phyloP scores from a whole-genome alignment of 2,888 invertebrate species.

The Drosophila maculinotata region DNA sequence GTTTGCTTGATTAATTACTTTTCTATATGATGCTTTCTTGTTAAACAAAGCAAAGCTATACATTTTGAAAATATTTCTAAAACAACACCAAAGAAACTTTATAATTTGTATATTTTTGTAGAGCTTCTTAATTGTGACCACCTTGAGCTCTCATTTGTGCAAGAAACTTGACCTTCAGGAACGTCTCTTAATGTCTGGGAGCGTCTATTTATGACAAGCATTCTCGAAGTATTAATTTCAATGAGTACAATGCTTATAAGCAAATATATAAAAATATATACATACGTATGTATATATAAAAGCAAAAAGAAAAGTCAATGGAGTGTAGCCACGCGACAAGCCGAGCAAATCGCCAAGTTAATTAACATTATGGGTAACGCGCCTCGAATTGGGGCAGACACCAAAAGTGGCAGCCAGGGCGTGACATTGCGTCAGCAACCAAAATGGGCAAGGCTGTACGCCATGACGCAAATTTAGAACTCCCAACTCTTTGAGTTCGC shows the following conservation, averaged over 20 bases:
- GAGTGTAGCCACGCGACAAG: slow-evolving; percentile 71
- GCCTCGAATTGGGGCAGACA: slow-evolving; percentile 50
- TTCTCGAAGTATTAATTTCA: slow-evolving; percentile 23
- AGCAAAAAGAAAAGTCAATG: slow-evolving; percentile 50
- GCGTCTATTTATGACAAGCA: slow-evolving; percentile 12
- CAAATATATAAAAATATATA: too few relatives aligned
- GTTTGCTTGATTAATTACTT: too few relatives aligned
- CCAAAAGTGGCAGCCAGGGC: slow-evolving; percentile 64
- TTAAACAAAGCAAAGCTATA: too few relatives aligned
- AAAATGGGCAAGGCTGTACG: slow-evolving; percentile 17
- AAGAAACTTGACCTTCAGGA: slow-evolving; percentile 50
- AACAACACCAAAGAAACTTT: too few relatives aligned
- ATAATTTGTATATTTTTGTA: too few relatives aligned
- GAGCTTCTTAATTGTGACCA: too few relatives aligned
- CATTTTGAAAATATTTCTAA: too few relatives aligned
- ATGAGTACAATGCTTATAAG: not conserved
- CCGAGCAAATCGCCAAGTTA: slow-evolving; percentile 60
- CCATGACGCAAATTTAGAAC: slow-evolving; percentile 42
- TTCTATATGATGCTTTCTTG: too few relatives aligned
- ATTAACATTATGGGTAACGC: slow-evolving; percentile 71
- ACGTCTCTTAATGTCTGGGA: slow-evolving; percentile 26
- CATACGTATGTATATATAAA: too few relatives aligned
- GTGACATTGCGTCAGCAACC: slow-evolving; percentile 55
- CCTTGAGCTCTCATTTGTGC: too few relatives aligned
- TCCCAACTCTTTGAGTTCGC: too few relatives aligned